Evolutionary conservation across 2,888 invertebrate genomes (phyloP).

Genomic region (Aphidoletes aphidimyza): DNA sequence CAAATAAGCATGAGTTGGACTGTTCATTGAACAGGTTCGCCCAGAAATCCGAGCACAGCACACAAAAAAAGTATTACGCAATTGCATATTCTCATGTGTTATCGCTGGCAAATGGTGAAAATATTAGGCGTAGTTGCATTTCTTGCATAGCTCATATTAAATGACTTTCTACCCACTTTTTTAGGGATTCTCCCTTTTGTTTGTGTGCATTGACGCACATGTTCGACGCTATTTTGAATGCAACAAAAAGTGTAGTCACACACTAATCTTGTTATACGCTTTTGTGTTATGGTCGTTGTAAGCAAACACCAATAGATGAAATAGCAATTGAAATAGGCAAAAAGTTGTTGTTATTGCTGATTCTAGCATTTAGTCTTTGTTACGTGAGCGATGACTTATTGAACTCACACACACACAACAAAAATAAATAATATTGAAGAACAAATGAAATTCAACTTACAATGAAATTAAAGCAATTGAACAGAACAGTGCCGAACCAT

Average conservation of each 20-base stretch:
- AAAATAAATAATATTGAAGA: no score
- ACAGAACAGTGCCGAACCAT: no score
- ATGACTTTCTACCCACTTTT: constrained; percentile 1
- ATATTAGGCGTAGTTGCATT: constrained; percentile 36
- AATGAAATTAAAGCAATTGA: background rate
- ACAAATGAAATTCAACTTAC: background rate
- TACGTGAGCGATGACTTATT: background rate
- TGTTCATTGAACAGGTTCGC: background rate
- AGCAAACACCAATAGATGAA: background rate
- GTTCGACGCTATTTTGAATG: background rate
- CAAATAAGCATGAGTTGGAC: constrained; percentile 18
- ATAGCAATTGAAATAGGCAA: constrained; percentile 48
- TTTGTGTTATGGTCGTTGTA: background rate
- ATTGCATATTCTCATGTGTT: background rate
- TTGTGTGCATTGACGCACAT: constrained; percentile 3
- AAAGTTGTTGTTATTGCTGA: background rate
- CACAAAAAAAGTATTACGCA: background rate
- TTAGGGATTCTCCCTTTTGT: constrained; percentile 9
- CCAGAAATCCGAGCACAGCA: no score
- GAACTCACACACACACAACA: background rate
- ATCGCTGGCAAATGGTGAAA: background rate
- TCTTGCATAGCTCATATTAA: constrained; percentile 35
- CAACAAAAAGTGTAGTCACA: background rate
- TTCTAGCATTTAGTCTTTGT: background rate
- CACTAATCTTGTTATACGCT: constrained; percentile 5